These are phyloP conservation scores for Clostera curtula DNA, from an alignment of 2,888 invertebrate species.

Conservation along the genomic window DNA sequence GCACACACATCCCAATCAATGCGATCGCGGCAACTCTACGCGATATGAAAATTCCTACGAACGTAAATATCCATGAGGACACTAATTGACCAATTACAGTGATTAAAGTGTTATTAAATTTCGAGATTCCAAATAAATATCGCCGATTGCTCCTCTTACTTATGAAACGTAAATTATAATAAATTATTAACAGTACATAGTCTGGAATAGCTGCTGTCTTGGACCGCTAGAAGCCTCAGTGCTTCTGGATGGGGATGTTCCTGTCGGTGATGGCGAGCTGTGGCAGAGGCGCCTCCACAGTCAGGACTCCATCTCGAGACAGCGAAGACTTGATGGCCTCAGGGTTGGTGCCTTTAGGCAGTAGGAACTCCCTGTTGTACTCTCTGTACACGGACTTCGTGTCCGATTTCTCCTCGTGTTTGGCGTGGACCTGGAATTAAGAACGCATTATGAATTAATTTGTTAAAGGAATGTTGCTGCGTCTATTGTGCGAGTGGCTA, in stretches of 20 bases:
- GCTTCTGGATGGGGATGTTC: conserved; percentile 86
- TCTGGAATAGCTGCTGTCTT: conserved; percentile 68
- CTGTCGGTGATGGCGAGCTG: conserved; percentile 87
- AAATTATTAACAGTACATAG: conserved; percentile 69
- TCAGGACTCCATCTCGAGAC: conserved; percentile 96
- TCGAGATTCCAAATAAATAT: conserved; percentile 69
- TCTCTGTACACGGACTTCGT: conserved; percentile 98
- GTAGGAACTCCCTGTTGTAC: conserved; percentile 97
- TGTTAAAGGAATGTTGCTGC: conserved; percentile 7
- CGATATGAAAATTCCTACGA: conserved; percentile 40
- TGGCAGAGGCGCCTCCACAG: conserved; percentile 97
- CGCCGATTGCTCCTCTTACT: conserved; percentile 56
- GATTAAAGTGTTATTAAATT: conserved; percentile 44
- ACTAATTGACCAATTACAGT: conserved; percentile 42
- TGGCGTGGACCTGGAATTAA: conserved; percentile 90
- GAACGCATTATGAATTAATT: conserved; percentile 11
- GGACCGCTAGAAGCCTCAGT: conserved; percentile 44
- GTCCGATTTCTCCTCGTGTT: conserved; percentile 98
- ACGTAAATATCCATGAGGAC: conserved; percentile 37
- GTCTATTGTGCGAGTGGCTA: too few relatives aligned
- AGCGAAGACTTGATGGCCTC: conserved; percentile 96
- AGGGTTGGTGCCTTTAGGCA: conserved; percentile 97
- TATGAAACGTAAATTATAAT: conserved; percentile 67
- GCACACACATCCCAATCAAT: conserved; percentile 47
- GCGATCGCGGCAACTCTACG: conserved; percentile 50